phyloP scores from a whole-genome alignment of 2,888 invertebrate species.

The Elysia crispata region DNA sequence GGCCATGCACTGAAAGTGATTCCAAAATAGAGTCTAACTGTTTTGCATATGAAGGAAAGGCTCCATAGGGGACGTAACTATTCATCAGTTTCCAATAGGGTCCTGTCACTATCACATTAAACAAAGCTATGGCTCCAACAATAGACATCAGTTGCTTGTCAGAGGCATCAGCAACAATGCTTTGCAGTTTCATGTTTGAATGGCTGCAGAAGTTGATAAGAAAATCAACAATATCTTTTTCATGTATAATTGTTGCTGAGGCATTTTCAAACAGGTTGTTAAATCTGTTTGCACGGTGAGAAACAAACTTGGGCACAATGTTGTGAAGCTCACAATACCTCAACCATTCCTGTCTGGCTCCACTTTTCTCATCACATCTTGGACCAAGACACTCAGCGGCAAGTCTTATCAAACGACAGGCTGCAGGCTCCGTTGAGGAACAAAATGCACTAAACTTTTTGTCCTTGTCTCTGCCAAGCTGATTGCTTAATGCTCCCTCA shows the following conservation, averaged over 20 bases:
- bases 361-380: constrained; percentile 11
- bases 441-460: no score
- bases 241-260: neutral
- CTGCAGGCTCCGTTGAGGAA: neutral
- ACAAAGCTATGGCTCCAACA: neutral
- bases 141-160: neutral
- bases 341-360: neutral
- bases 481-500: neutral
- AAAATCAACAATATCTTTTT: neutral
- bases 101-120: neutral
- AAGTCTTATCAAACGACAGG: neutral
- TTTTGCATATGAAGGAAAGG: neutral
- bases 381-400: constrained; percentile 18
- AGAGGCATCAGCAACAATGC: neutral
- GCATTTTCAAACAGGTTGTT: constrained; percentile 33
- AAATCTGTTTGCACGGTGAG: neutral
- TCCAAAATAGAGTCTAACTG: neutral
- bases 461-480: no score
- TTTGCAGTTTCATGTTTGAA: neutral
- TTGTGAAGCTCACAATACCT: neutral
- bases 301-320: neutral
- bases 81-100: neutral
- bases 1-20: neutral
- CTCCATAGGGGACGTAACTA: neutral
- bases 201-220: neutral